phyloP scores from a whole-genome alignment of 2,888 invertebrate genomes.

The Venustoraphidia nigricollis region DNA sequence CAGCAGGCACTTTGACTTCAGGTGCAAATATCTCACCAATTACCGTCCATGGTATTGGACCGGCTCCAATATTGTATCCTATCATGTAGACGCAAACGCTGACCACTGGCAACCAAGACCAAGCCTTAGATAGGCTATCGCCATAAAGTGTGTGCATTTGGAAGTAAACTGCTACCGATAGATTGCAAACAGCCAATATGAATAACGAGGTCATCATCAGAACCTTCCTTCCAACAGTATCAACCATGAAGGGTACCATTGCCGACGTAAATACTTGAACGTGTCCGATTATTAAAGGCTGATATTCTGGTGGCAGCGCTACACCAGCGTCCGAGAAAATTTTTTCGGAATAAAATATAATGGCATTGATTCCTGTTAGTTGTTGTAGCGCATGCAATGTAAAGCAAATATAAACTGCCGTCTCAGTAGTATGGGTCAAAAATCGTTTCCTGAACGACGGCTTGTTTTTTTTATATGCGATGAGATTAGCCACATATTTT shows the following conservation, averaged over 20 bases:
- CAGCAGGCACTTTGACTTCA: conserved; percentile 23
- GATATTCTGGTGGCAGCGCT: conserved; percentile 34
- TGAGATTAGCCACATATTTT: conserved; percentile 6
- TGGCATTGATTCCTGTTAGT: conserved; percentile 62
- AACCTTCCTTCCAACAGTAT: conserved; percentile 59
- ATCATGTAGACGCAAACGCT: conserved; percentile 26
- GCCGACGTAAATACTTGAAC: conserved; percentile 60
- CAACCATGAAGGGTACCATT: conserved; percentile 50
- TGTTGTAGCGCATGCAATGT: conserved; percentile 50
- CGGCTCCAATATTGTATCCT: conserved; percentile 30
- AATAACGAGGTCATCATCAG: conserved; percentile 56
- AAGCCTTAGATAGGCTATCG: conserved; percentile 16
- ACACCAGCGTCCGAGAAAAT: conserved; percentile 57
- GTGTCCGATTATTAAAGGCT: conserved; percentile 58
- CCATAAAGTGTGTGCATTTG: conserved; percentile 34
- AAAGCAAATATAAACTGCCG: conserved; percentile 22
- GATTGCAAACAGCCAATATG: conserved; percentile 49
- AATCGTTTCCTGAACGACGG: conserved; percentile 8
- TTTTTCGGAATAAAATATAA: conserved; percentile 57
- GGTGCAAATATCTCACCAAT: conserved; percentile 32
- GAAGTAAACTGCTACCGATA: conserved; percentile 54
- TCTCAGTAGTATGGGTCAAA: conserved; percentile 19
- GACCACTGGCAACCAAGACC: conserved; percentile 24
- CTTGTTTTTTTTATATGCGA: too few species aligned
- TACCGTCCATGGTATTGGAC: conserved; percentile 33